A percentile compares a stretch with the other conserved stretches of the same genome.
Evolutionary conservation across 2,888 invertebrate species (phyloP).

Genomic region (Amiota communis): DNA sequence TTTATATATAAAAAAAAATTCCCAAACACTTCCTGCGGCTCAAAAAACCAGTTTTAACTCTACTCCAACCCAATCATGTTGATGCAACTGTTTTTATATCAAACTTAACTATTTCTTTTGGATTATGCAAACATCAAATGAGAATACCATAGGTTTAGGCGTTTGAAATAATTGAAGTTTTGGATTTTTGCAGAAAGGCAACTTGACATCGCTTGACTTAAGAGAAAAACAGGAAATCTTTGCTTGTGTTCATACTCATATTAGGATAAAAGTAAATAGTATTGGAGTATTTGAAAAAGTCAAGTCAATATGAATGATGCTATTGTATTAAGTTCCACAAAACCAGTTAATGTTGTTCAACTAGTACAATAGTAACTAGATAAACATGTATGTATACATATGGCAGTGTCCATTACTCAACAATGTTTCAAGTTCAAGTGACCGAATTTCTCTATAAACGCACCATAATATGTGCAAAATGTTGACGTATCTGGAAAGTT

Average conservation of each 20-base stretch:
- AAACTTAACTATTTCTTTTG: not conserved
- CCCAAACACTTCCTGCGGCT: constrained; percentile 10
- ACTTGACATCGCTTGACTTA: not conserved
- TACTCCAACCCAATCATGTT: not conserved
- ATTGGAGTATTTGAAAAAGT: too few species aligned
- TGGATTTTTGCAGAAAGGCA: not conserved
- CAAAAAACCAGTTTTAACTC: constrained; percentile 11
- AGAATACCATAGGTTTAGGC: not conserved
- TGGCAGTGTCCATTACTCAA: too few species aligned
- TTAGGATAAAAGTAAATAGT: not conserved
- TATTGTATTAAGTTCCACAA: too few species aligned
- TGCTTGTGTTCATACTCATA: constrained; percentile 7
- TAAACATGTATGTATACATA: too few species aligned
- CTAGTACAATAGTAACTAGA: too few species aligned
- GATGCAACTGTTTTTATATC: constrained; percentile 2
- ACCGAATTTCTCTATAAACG: constrained; percentile 28
- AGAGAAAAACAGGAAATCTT: constrained; percentile 2
- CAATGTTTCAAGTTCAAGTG: constrained; percentile 37
- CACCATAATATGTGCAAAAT: too few species aligned
- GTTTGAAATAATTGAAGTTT: constrained; percentile 1
- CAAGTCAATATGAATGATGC: too few species aligned
- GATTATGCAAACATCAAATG: constrained; percentile 17
- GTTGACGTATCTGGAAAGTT: too few species aligned
- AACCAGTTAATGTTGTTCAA: too few species aligned
- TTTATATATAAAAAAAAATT: not conserved